These are phyloP conservation scores for Chaetophractus vellerosus DNA, from an alignment of 2,797 vertebrate species.

Conservation along the genomic window DNA sequence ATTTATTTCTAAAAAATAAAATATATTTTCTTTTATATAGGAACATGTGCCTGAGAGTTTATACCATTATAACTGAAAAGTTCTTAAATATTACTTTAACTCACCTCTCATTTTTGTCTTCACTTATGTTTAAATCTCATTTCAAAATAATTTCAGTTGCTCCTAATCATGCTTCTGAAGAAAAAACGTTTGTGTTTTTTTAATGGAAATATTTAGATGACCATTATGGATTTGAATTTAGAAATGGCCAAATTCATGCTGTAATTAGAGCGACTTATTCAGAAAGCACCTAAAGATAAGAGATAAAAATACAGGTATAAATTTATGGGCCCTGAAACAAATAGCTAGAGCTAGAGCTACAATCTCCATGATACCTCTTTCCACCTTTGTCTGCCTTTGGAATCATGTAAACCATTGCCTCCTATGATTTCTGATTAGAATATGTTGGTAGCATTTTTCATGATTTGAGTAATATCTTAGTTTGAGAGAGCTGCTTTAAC, in stretches of 20 bases:
- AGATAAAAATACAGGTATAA: neutral
- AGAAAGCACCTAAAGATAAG: neutral
- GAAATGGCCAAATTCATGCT: constrained; percentile 13
- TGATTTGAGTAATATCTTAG: neutral
- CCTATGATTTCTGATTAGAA: neutral
- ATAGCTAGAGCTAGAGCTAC: too few relatives aligned
- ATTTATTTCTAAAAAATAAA: neutral
- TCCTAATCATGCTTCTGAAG: neutral
- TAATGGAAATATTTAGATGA: neutral
- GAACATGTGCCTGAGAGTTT: neutral
- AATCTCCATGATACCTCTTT: rapidly evolving
- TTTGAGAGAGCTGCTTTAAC: too few relatives aligned
- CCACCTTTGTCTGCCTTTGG: neutral
- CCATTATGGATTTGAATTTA: neutral
- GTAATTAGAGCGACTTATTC: neutral
- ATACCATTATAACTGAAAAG: neutral
- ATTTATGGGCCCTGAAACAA: neutral
- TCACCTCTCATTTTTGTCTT: neutral
- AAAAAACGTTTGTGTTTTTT: neutral
- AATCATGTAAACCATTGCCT: neutral
- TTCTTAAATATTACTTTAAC: neutral
- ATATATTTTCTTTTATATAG: neutral
- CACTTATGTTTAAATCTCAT: neutral
- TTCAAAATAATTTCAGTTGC: neutral
- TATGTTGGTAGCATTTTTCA: neutral